Conservation (phyloP, 2,113 vertebrate genomes). For the Psettodes erumei region DNA sequence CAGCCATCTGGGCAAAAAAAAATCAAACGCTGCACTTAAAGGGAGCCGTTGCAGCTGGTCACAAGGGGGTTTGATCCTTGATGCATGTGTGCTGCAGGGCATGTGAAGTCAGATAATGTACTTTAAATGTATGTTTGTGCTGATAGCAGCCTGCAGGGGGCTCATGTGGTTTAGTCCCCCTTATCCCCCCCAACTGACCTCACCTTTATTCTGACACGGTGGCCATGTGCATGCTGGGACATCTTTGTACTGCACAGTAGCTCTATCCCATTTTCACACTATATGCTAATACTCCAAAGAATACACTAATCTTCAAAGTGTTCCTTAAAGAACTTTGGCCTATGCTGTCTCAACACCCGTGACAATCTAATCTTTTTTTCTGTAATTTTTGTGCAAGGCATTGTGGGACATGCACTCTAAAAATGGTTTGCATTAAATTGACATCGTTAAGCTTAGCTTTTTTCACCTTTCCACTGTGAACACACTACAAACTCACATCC, state of each 20-base stretch:
- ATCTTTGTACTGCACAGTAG: not conserved
- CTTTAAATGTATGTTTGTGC: slow-evolving; percentile 18
- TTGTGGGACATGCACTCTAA: too few relatives aligned
- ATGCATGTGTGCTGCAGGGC: slow-evolving; percentile 18
- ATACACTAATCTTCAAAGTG: not conserved
- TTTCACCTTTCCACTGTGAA: too few relatives aligned
- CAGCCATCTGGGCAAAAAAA: not conserved
- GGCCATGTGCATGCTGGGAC: not conserved
- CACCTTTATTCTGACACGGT: not conserved
- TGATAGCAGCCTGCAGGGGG: slow-evolving; percentile 7
- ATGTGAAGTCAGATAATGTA: slow-evolving; percentile 20
- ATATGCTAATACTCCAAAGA: not conserved
- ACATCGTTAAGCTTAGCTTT: too few relatives aligned
- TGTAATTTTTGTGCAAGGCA: too few relatives aligned
- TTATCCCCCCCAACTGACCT: not conserved
- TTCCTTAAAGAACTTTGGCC: too few relatives aligned
- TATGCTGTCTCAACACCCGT: too few relatives aligned
- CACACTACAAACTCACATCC: too few relatives aligned
- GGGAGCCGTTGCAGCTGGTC: not conserved
- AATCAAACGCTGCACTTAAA: slow-evolving; percentile 29
- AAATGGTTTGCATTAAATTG: too few relatives aligned
- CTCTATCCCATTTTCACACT: not conserved
- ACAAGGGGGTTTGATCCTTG: slow-evolving; percentile 14
- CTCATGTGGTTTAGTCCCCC: not conserved
- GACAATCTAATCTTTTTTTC: too few relatives aligned